Percentiles rank a stretch among this genome's conserved stretches.
Evolutionary conservation across 2,113 vertebrate species (phyloP).

Genomic region (Chrysochloris asiatica): DNA sequence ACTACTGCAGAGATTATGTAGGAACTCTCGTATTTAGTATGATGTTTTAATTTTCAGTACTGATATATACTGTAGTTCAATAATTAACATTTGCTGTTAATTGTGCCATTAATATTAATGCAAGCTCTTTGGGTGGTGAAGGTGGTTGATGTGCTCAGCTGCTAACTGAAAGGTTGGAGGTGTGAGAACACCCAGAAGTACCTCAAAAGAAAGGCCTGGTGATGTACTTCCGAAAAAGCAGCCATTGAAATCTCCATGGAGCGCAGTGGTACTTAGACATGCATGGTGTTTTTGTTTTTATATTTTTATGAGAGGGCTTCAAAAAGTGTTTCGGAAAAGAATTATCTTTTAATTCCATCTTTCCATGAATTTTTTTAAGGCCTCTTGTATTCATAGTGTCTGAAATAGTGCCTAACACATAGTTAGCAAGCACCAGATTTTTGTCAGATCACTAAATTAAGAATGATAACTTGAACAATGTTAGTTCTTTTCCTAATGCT

Average conservation of each 20-base stretch:
- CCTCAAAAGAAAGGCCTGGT: background rate
- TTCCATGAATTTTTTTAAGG: too few relatives aligned
- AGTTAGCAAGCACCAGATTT: background rate
- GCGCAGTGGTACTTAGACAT: background rate
- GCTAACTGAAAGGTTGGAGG: background rate
- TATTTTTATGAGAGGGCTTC: too few relatives aligned
- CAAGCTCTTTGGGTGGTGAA: background rate
- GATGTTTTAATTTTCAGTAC: background rate
- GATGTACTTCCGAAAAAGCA: background rate
- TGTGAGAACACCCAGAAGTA: background rate
- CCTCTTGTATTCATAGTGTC: background rate
- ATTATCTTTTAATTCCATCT: too few relatives aligned
- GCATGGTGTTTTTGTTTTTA: background rate
- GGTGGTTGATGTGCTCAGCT: background rate
- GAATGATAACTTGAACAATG: background rate
- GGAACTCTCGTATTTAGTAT: conserved; percentile 17
- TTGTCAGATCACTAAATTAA: background rate
- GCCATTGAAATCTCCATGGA: background rate
- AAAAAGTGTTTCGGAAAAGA: too few relatives aligned
- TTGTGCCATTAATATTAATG: background rate
- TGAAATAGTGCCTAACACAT: background rate
- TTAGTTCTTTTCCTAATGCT: conserved; percentile 32
- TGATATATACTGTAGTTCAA: background rate
- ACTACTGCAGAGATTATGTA: background rate
- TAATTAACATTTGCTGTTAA: background rate